Conservation (phyloP, 2,888 invertebrate genomes). For the Drosophila peninsularis region DNA sequence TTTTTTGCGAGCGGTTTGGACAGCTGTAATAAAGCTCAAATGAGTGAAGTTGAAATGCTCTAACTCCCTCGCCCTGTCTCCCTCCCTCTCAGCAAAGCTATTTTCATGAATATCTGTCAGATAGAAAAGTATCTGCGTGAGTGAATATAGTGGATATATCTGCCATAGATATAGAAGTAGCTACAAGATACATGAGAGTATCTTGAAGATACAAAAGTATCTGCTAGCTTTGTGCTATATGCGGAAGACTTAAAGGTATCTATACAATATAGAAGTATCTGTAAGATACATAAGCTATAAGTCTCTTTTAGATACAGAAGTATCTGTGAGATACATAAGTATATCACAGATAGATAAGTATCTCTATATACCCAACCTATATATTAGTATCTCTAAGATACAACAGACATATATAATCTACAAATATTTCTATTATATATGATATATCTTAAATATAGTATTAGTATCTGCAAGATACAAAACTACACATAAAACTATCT, state of each 20-base stretch:
- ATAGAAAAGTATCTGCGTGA: background rate
- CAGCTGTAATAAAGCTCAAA: conserved; percentile 21
- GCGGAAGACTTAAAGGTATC: no score
- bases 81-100: background rate
- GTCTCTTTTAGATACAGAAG: background rate
- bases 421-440: background rate
- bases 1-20: conserved; percentile 32
- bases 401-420: background rate
- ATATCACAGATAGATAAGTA: background rate
- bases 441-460: no score
- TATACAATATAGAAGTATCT: no score
- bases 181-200: background rate
- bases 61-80: background rate
- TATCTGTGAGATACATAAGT: background rate
- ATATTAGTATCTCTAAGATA: background rate
- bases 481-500: background rate
- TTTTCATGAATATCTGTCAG: background rate
- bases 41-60: conserved; percentile 21
- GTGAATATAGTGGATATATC: no score
- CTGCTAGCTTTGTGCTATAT: background rate
- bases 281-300: no score
- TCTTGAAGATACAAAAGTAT: background rate
- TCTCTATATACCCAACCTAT: no score
- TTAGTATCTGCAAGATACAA: background rate
- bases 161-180: no score